phyloP scores from a whole-genome alignment of 2,113 vertebrate species.

The Clarias batrachus region DNA sequence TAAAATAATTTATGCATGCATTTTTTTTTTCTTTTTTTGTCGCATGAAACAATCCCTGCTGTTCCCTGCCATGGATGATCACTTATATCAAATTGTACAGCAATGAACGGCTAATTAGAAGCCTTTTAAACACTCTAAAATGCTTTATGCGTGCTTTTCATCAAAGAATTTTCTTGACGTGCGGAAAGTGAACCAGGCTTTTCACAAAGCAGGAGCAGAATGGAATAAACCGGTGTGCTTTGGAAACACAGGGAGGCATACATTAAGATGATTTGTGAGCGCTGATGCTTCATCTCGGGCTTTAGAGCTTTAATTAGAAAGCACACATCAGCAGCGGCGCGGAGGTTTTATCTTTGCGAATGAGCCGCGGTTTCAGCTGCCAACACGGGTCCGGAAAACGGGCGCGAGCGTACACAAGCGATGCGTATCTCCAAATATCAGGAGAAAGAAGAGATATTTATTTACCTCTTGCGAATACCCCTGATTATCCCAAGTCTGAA shows the following conservation, averaged over 20 bases:
- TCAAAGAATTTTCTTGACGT: not conserved
- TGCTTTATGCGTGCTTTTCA: not conserved
- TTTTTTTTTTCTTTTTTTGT: not conserved
- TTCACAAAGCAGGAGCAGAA: conserved; percentile 9
- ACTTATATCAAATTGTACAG: conserved; percentile 9
- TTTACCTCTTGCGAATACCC: not conserved
- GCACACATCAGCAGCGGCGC: not conserved
- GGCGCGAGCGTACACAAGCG: not conserved
- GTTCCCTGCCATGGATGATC: not conserved
- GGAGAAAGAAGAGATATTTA: not conserved
- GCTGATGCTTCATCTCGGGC: not conserved
- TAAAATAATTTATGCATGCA: not conserved
- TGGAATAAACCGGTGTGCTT: not conserved
- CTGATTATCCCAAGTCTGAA: not conserved
- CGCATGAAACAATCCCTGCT: not conserved
- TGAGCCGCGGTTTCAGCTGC: not conserved
- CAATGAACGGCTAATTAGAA: conserved; percentile 14
- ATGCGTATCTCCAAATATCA: not conserved
- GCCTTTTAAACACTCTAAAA: not conserved
- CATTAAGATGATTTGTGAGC: conserved; percentile 4
- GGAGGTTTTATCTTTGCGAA: not conserved
- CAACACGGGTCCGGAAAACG: not conserved
- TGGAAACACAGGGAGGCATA: not conserved
- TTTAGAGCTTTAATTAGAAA: conserved; percentile 15
- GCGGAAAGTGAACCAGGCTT: not conserved